Percentiles rank a stretch among this genome's conserved stretches.
Evolutionary conservation across 2,113 vertebrate species (phyloP).

Genomic region (Chlorodrepanis virens): DNA sequence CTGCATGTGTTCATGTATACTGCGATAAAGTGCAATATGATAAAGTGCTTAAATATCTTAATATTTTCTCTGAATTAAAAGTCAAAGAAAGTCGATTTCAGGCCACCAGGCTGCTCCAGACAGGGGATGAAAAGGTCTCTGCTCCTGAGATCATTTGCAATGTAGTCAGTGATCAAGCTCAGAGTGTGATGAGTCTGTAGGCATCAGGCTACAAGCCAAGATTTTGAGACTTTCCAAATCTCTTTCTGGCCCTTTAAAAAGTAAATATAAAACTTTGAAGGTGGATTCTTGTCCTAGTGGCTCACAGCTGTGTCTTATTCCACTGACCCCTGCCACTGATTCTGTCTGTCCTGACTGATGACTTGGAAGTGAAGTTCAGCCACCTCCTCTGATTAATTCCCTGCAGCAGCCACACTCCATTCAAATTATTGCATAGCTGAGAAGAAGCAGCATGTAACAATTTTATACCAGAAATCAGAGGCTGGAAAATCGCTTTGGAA

Average conservation of each 20-base stretch:
- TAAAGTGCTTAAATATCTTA: neutral
- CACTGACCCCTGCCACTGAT: neutral
- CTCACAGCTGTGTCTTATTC: neutral
- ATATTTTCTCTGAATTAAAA: neutral
- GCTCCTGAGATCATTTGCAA: neutral
- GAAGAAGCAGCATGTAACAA: conserved; percentile 34
- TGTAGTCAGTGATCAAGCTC: neutral
- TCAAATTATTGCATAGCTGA: conserved; percentile 17
- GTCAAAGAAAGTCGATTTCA: neutral
- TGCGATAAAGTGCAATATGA: neutral
- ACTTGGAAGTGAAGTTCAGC: conserved; percentile 40
- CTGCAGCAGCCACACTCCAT: neutral
- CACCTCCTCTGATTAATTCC: conserved; percentile 42
- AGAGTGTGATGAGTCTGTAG: neutral
- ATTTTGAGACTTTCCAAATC: neutral
- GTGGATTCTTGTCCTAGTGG: neutral
- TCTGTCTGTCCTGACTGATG: neutral
- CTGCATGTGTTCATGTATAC: neutral
- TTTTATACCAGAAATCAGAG: conserved; percentile 57
- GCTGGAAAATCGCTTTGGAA: conserved; percentile 67
- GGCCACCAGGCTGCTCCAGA: neutral
- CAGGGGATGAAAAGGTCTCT: neutral
- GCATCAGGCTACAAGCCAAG: neutral
- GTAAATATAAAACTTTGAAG: neutral
- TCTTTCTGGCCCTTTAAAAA: neutral